A percentile compares a stretch with the other conserved stretches of the same genome.
These are phyloP conservation scores for Meteorus colon DNA, from an alignment of 2,888 invertebrate genomes.

Conservation along the genomic window DNA sequence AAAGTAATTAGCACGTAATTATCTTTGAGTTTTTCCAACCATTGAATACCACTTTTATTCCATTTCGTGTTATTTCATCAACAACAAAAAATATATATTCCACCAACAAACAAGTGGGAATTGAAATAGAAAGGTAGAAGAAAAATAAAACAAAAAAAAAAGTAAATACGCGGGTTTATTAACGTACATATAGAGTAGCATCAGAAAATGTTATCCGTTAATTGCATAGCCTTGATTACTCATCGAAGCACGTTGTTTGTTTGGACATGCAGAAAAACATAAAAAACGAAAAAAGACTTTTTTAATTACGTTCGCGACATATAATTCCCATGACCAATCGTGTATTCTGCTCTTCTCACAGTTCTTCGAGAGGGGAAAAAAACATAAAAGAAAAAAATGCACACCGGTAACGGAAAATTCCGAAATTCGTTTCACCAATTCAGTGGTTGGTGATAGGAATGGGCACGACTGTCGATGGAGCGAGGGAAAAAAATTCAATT, in stretches of 20 bases:
- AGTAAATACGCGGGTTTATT: background rate
- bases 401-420: slow-evolving; percentile 20
- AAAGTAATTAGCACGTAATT: slow-evolving; percentile 4
- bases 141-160: background rate
- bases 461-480: slow-evolving; percentile 10
- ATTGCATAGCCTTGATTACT: slow-evolving; percentile 15
- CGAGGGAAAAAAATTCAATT: slow-evolving; percentile 36
- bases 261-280: background rate
- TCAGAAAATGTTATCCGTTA: background rate
- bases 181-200: background rate
- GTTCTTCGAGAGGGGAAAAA: background rate
- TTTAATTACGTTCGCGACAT: slow-evolving; percentile 18
- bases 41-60: background rate
- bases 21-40: background rate
- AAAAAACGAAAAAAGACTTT: slow-evolving; percentile 8
- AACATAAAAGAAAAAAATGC: background rate
- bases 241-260: slow-evolving; percentile 10
- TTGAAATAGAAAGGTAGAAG: background rate
- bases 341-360: slow-evolving; percentile 19
- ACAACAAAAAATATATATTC: background rate
- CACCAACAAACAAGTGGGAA: background rate
- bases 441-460: slow-evolving; percentile 10
- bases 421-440: slow-evolving; percentile 15
- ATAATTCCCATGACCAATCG: slow-evolving; percentile 19
- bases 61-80: background rate